Evolutionary conservation across 92 coral and sea anemone genomes (phyloP).

Genomic region (Parazoanthus atlanticus): DNA sequence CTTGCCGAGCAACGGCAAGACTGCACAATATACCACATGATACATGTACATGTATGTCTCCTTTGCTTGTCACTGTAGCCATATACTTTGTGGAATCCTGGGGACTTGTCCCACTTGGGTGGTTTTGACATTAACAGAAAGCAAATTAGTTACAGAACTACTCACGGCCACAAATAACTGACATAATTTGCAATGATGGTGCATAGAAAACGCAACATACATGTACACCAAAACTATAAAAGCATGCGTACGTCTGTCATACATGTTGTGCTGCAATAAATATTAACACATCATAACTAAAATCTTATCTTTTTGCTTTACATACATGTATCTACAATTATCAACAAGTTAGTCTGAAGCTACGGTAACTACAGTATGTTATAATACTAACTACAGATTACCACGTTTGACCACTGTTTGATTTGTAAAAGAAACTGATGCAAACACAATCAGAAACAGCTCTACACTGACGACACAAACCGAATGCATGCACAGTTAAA

Average conservation of each 20-base stretch:
- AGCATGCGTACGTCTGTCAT: not conserved
- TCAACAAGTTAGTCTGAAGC: not conserved
- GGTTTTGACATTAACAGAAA: too few relatives aligned
- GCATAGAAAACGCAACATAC: not conserved
- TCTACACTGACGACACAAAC: constrained; percentile 15
- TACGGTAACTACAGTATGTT: not conserved
- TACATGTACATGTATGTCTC: too few relatives aligned
- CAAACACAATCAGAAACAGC: not conserved
- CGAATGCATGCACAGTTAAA: not conserved
- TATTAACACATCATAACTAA: too few relatives aligned
- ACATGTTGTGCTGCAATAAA: not conserved
- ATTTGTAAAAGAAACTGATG: not conserved
- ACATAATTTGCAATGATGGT: not conserved
- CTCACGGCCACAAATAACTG: too few relatives aligned
- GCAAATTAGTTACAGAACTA: too few relatives aligned
- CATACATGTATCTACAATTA: not conserved
- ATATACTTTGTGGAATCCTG: too few relatives aligned
- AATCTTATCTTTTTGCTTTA: not conserved
- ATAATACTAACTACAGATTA: not conserved
- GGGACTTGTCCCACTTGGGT: too few relatives aligned
- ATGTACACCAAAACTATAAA: too few relatives aligned
- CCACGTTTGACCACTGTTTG: not conserved
- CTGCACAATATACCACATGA: too few relatives aligned
- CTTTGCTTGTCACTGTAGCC: too few relatives aligned
- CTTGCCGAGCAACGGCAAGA: too few relatives aligned